Percentiles rank a stretch among this genome's conserved stretches.
Evolutionary conservation across 2,888 invertebrate genomes (phyloP).

Genomic region (Odontocerum albicorne): DNA sequence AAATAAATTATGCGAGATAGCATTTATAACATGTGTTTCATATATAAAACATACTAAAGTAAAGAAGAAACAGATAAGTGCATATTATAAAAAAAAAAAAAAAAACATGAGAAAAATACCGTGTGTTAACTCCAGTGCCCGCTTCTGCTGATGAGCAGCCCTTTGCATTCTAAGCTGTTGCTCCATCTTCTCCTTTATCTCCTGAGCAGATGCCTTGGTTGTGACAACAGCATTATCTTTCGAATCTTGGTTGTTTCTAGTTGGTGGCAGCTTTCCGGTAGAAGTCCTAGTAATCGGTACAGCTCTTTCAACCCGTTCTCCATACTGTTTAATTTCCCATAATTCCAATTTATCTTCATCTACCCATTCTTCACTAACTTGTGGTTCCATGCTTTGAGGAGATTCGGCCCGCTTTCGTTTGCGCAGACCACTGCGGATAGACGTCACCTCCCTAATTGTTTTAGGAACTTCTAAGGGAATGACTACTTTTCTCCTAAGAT

Average conservation of each 20-base stretch:
- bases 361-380: conserved; percentile 94
- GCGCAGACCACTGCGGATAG: conserved; percentile 89
- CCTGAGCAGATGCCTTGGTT: conserved; percentile 65
- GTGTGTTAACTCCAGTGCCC: conserved; percentile 68
- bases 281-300: conserved; percentile 81
- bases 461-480: conserved; percentile 93
- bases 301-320: conserved; percentile 70
- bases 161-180: conserved; percentile 86
- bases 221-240: conserved; percentile 28
- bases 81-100: no score
- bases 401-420: conserved; percentile 93
- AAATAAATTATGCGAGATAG: no score
- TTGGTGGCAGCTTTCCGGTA: conserved; percentile 68
- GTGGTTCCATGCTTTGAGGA: conserved; percentile 92
- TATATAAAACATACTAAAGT: no score
- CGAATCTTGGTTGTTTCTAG: conserved; percentile 45
- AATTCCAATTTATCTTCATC: conserved; percentile 94
- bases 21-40: no score
- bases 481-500: conserved; percentile 89
- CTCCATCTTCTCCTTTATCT: conserved; percentile 89
- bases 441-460: conserved; percentile 91
- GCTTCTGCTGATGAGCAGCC: conserved; percentile 87
- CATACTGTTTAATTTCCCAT: conserved; percentile 95
- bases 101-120: conserved; percentile 51
- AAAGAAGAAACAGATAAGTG: no score